Evolutionary conservation across 2,888 invertebrate species (phyloP), one percentile per base, ranked within the genome.

Genomic region (Empis stercorea): DNA sequence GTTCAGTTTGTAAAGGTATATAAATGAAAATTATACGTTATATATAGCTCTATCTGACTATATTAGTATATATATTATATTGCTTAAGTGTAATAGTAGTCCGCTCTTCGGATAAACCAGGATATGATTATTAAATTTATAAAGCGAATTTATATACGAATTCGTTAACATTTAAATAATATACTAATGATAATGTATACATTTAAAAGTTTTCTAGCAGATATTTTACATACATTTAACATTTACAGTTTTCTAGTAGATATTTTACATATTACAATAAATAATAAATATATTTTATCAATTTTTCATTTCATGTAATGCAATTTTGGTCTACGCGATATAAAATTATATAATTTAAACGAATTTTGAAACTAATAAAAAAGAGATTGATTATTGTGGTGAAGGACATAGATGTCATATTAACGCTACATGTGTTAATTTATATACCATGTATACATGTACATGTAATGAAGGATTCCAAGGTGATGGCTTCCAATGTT

Each of bases 341-440:
- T 32, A 13, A 4, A 32, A 13, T 9, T 32, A 32, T 32, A 32
- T 5, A 5, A 5, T 9, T 13, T 16, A 32, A 46, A 46, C 4
- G 7, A 32, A 32, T 5, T 5, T 32, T 5, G 9, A 32, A 32
- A 32, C 32, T 32, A 32, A 4, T 32, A 32, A 5, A 32, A 41
- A 52, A 52, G 55, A 53, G 34, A 55, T 53, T 68, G 87, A 91
- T 74, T 89, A 87, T 75, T 91, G 89, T 75, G 82, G 82, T 60
- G 81, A 80, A 75, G 88, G 88, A 48, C 85, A 91, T 73, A 79
- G 81, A 63, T 93, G 93, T 70, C 91, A 93, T 68, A 77, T 78
- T 63, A 92, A 93, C 70, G 91, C 92, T 51, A 84, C 87, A 55
- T 94, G 93, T 73, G 80, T 85, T 74, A 93, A 92, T 73, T 79